Conservation (phyloP, 2,113 vertebrate genomes). For the Lagopus muta region DNA sequence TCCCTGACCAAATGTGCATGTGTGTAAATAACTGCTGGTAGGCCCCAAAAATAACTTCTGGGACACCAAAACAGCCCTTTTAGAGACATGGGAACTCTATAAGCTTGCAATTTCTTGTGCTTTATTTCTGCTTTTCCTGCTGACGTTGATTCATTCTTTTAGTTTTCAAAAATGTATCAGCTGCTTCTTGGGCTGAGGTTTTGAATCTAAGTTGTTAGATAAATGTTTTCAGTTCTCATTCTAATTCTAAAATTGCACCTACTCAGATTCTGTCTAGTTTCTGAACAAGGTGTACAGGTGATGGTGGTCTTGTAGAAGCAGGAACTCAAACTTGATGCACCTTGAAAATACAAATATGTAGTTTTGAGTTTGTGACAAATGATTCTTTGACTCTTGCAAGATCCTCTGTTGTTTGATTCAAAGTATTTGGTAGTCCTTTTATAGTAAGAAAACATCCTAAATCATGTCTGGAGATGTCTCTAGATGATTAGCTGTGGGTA, state of each 20-base stretch:
- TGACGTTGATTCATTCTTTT: neutral
- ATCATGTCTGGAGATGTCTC: constrained; percentile 10
- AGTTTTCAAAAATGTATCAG: neutral
- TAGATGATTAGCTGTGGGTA: neutral
- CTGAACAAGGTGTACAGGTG: neutral
- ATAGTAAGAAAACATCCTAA: neutral
- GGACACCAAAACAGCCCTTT: neutral
- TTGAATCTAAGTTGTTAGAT: neutral
- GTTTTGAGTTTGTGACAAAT: neutral
- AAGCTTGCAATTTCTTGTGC: neutral
- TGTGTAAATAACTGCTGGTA: neutral
- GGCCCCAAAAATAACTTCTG: neutral
- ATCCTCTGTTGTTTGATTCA: neutral
- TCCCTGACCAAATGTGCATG: neutral
- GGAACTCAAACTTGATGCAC: neutral
- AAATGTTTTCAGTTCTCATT: neutral
- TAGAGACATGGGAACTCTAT: rapidly evolving
- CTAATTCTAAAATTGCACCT: neutral
- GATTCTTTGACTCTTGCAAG: neutral
- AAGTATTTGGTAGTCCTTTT: neutral
- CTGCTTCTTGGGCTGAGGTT: neutral
- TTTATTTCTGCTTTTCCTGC: neutral
- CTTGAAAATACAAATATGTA: neutral
- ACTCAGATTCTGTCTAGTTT: neutral
- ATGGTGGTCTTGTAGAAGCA: neutral